Conservation (phyloP, 1,140 invertebrate species). For the Ostrea edulis region DNA sequence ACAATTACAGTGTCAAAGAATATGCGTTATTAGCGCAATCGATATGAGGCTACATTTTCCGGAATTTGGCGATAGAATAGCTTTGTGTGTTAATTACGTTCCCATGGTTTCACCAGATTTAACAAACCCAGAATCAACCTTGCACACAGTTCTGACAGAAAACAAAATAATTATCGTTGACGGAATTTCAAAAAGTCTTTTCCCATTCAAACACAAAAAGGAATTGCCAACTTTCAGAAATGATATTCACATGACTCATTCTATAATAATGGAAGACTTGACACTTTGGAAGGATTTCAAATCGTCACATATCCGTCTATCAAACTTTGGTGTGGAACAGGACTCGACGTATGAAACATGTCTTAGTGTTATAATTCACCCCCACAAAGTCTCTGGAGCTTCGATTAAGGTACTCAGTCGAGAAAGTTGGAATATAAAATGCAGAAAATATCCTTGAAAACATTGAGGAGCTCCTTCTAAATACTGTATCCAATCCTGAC, state of each 20-base stretch:
- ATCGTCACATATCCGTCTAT: neutral
- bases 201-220: neutral
- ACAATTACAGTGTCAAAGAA: neutral
- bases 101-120: neutral
- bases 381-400: neutral
- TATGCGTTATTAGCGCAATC: neutral
- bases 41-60: neutral
- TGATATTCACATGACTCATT: neutral
- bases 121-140: neutral
- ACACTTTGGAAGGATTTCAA: neutral
- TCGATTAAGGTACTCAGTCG: neutral
- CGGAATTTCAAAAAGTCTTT: neutral
- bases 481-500: neutral
- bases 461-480: neutral
- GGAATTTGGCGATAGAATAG: neutral
- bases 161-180: neutral
- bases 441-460: neutral
- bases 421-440: neutral
- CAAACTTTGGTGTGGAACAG: neutral
- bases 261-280: neutral
- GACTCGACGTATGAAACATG: neutral
- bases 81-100: conserved; percentile 2
- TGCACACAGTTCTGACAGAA: neutral
- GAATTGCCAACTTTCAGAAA: neutral
- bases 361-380: neutral